Percentiles rank a stretch among this genome's conserved stretches.
Evolutionary conservation across 2,797 vertebrate genomes (phyloP).

Genomic region (Megalops cyprinoides): DNA sequence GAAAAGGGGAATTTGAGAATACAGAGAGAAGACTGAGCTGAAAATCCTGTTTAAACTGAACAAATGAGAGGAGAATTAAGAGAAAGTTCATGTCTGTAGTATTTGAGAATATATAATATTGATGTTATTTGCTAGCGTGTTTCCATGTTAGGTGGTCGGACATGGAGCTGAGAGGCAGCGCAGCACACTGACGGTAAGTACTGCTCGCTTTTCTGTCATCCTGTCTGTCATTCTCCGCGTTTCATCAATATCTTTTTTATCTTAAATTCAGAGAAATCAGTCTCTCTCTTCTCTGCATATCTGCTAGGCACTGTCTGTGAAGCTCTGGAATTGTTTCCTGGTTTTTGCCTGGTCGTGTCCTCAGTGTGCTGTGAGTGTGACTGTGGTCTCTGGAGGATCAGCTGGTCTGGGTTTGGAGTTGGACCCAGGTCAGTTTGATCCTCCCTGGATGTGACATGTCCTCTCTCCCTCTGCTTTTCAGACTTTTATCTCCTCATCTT

Average conservation of each 20-base stretch:
- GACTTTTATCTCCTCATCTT: not conserved
- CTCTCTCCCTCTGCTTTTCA: not conserved
- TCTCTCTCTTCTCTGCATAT: not conserved
- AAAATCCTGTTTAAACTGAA: not conserved
- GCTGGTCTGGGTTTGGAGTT: not conserved
- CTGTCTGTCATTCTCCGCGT: not conserved
- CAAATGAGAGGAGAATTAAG: not conserved
- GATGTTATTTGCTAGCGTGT: not conserved
- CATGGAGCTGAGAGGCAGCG: conserved; percentile 18
- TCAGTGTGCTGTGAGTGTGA: not conserved
- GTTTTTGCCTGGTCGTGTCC: not conserved
- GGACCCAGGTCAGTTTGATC: not conserved
- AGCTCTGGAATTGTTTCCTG: conserved; percentile 29
- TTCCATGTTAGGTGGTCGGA: not conserved
- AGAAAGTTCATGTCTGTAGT: too few species aligned
- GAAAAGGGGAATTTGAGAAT: not conserved
- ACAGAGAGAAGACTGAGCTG: not conserved
- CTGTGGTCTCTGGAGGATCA: not conserved
- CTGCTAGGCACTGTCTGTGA: conserved; percentile 11
- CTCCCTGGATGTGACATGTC: not conserved
- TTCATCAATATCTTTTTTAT: not conserved
- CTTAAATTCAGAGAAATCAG: not conserved
- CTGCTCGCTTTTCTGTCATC: not conserved
- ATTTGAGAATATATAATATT: too few species aligned
- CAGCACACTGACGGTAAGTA: conserved; percentile 44